These are phyloP conservation scores for Macrophya annulata DNA, from an alignment of 2,888 invertebrate species.

Conservation along the genomic window DNA sequence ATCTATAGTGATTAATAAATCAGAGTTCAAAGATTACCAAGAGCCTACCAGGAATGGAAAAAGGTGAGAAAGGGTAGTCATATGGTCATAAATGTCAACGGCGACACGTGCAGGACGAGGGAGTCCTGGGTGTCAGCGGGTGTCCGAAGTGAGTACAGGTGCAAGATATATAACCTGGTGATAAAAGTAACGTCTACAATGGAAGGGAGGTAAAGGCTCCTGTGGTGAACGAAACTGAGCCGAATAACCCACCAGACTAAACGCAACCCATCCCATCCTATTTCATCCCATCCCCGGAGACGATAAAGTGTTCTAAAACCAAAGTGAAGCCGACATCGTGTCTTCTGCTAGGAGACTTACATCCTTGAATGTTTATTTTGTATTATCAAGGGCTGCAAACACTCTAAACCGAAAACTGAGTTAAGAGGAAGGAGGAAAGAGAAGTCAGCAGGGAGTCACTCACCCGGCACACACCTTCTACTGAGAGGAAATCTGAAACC, in stretches of 20 bases:
- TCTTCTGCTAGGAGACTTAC: slow-evolving; percentile 13
- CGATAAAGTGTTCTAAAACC: slow-evolving; percentile 51
- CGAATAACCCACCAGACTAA: slow-evolving; percentile 41
- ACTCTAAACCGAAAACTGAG: slow-evolving; percentile 39
- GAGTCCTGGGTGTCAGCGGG: slow-evolving; percentile 66
- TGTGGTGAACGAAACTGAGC: slow-evolving; percentile 55
- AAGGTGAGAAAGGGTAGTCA: slow-evolving; percentile 40
- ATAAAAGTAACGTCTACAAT: slow-evolving; percentile 71
- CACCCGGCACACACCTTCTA: background rate
- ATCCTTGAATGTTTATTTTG: slow-evolving; percentile 28
- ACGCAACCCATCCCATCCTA: background rate
- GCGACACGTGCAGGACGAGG: background rate
- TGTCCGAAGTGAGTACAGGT: slow-evolving; percentile 57
- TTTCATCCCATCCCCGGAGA: slow-evolving; percentile 25
- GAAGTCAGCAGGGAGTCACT: background rate
- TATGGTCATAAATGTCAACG: slow-evolving; percentile 49
- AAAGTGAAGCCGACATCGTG: slow-evolving; percentile 6
- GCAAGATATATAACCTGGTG: slow-evolving; percentile 68
- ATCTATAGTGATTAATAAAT: slow-evolving; percentile 27
- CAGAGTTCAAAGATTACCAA: slow-evolving; percentile 31
- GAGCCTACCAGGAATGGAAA: slow-evolving; percentile 21
- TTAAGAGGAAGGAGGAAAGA: background rate
- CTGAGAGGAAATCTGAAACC: background rate
- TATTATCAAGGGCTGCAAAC: slow-evolving; percentile 32
- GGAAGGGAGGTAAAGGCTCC: background rate